A percentile compares a stretch with the other conserved stretches of the same genome.
phyloP scores from a whole-genome alignment of 2,113 vertebrate genomes.

The Ailuropoda melanoleuca region DNA sequence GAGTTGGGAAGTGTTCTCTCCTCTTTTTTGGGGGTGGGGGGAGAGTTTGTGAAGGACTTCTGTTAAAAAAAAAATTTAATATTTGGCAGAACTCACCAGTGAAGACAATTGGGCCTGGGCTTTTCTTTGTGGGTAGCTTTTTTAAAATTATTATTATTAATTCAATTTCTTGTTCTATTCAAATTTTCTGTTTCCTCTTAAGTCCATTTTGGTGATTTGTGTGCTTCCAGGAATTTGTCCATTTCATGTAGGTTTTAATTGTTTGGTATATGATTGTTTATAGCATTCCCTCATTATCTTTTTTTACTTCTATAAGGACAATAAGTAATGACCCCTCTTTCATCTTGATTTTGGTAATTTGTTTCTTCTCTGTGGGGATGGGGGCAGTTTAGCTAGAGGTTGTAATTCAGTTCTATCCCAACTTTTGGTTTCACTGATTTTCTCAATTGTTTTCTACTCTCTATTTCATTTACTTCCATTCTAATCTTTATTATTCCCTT shows the following conservation, averaged over 20 bases:
- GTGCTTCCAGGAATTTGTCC: neutral
- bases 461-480: neutral
- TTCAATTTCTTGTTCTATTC: conserved; percentile 11
- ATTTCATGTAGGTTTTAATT: conserved; percentile 11
- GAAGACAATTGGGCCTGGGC: neutral
- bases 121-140: neutral
- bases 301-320: neutral
- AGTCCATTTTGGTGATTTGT: neutral
- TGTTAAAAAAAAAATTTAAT: neutral
- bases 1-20: neutral
- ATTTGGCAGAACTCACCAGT: neutral
- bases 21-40: neutral
- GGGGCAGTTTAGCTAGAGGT: neutral
- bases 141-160: neutral
- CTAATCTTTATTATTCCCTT: neutral
- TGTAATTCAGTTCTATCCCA: neutral
- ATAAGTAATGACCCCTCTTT: neutral
- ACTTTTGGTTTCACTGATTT: neutral
- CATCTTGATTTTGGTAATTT: conserved; percentile 22
- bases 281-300: neutral
- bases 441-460: conserved; percentile 5
- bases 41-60: neutral
- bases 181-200: neutral
- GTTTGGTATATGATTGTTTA: conserved; percentile 17
- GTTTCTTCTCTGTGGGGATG: too few relatives aligned